A percentile compares a stretch with the other conserved stretches of the same genome.
phyloP scores from a whole-genome alignment of 2,113 vertebrate genomes.

The Cryptotis parvus region DNA sequence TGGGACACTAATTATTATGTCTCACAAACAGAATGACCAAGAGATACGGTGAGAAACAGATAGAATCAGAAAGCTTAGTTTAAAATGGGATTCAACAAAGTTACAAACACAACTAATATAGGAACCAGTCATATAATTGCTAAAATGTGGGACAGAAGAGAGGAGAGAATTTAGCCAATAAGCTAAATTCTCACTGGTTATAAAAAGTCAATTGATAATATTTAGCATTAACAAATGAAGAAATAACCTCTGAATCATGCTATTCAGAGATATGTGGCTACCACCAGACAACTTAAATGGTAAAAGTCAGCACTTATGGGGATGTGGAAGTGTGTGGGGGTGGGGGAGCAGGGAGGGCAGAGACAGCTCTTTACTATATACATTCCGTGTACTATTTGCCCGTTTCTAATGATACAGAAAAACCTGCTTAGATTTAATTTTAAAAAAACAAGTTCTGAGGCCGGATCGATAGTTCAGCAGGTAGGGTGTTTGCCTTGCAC shows the following conservation, averaged over 20 bases:
- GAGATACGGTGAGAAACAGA: neutral
- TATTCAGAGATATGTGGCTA: slow-evolving; percentile 43
- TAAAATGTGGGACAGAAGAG: too few species aligned
- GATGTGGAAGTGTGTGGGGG: neutral
- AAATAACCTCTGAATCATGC: slow-evolving; percentile 1
- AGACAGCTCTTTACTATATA: slow-evolving; percentile 24
- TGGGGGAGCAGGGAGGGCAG: neutral
- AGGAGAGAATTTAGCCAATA: too few species aligned
- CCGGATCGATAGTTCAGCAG: too few species aligned
- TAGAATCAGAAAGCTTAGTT: slow-evolving; percentile 39
- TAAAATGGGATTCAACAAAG: slow-evolving; percentile 57
- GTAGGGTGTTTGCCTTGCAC: too few species aligned
- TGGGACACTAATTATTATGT: neutral
- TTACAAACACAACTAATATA: slow-evolving; percentile 47
- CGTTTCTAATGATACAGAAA: slow-evolving; percentile 23
- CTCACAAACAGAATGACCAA: slow-evolving; percentile 7
- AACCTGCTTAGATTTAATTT: slow-evolving; percentile 51
- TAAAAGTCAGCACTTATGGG: neutral
- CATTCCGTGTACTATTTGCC: neutral
- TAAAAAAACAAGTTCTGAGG: neutral
- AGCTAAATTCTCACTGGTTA: slow-evolving; percentile 57
- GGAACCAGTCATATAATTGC: neutral
- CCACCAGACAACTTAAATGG: slow-evolving; percentile 49
- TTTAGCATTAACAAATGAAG: slow-evolving; percentile 51
- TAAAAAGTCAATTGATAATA: neutral